Conservation (phyloP, 2,888 invertebrate species). For the Bellardia bayeri region DNA sequence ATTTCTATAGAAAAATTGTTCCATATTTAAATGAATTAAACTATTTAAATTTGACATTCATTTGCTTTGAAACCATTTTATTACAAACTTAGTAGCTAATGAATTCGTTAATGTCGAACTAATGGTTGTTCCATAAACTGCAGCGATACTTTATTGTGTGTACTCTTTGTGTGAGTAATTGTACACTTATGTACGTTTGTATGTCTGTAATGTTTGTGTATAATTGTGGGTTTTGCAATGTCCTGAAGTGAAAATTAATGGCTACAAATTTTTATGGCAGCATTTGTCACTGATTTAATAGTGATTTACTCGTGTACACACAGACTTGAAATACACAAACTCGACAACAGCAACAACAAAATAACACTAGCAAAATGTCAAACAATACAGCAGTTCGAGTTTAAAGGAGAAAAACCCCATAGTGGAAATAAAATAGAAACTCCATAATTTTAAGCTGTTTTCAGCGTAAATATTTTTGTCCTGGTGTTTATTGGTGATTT, state of each 20-base stretch:
- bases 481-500: background rate
- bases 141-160: background rate
- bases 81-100: too few species aligned
- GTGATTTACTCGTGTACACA: slow-evolving; percentile 69
- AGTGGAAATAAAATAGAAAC: background rate
- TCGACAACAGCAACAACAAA: background rate
- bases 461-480: background rate
- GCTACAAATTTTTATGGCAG: slow-evolving; percentile 74
- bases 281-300: slow-evolving; percentile 74
- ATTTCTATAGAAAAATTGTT: too few species aligned
- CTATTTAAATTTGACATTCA: too few species aligned
- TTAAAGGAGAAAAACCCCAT: background rate
- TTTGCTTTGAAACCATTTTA: background rate
- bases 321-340: slow-evolving; percentile 9
- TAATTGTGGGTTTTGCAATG: slow-evolving; percentile 66
- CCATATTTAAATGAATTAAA: too few species aligned
- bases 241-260: slow-evolving; percentile 74
- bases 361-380: slow-evolving; percentile 34
- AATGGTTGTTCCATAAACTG: too few species aligned
- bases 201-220: slow-evolving; percentile 4
- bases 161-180: background rate
- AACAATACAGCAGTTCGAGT: slow-evolving; percentile 32
- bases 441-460: slow-evolving; percentile 6
- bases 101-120: too few species aligned
- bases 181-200: slow-evolving; percentile 10